Conservation (phyloP, 2,797 vertebrate genomes). For the Syngnathus rostellatus region DNA sequence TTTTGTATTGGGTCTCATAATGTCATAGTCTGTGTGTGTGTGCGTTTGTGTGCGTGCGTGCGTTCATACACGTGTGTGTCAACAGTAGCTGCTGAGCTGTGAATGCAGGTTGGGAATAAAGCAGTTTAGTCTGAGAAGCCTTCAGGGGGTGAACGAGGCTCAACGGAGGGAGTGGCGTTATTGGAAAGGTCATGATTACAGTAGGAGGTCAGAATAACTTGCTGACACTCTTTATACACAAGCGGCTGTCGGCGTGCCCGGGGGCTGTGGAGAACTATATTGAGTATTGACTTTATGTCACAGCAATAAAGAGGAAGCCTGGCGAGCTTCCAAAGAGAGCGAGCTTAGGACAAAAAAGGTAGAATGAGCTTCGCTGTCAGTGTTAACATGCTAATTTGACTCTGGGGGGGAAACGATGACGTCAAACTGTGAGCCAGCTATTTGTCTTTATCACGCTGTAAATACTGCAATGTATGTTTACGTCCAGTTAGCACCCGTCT, state of each 20-base stretch:
- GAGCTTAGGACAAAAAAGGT: conserved; percentile 62
- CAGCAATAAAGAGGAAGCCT: conserved; percentile 72
- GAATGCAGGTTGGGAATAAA: conserved; percentile 62
- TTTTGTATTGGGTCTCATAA: neutral
- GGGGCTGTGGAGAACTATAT: conserved; percentile 71
- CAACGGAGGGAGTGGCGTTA: conserved; percentile 67
- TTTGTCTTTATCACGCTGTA: conserved; percentile 1
- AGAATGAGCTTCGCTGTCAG: conserved; percentile 64
- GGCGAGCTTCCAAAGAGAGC: conserved; percentile 61
- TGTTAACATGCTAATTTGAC: conserved; percentile 53
- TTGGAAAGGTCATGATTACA: conserved; percentile 79
- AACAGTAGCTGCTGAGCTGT: conserved; percentile 63
- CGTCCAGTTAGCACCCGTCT: neutral
- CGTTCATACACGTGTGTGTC: conserved; percentile 24
- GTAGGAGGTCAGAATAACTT: conserved; percentile 74
- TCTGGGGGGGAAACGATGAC: conserved; percentile 2
- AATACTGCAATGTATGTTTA: neutral
- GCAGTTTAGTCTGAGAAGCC: conserved; percentile 64
- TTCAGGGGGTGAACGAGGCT: conserved; percentile 57
- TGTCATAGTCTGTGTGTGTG: neutral
- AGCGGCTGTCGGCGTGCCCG: conserved; percentile 66
- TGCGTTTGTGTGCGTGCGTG: neutral
- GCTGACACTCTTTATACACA: conserved; percentile 73
- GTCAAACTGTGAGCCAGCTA: neutral
- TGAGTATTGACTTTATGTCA: conserved; percentile 79